Base-by-base conservation (phyloP, 2,113 vertebrate genomes). In the Dicaeum eximium region DNA sequence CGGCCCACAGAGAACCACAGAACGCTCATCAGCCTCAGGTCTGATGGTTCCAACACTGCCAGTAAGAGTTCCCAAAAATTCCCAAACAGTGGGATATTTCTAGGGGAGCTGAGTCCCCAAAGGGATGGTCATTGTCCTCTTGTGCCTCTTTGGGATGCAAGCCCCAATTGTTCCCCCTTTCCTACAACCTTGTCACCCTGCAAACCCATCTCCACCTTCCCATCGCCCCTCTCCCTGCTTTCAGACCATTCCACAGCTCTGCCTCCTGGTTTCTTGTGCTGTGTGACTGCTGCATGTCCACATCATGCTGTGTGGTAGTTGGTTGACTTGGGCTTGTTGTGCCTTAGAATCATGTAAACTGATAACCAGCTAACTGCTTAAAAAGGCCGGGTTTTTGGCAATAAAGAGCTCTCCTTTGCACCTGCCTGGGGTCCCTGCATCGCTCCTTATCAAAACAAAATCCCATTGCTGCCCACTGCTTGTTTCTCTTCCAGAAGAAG, bases 381-480 rank as follows among this genome's bases (percentile, higher is more conserved):
- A 24, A 24, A 35, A 53, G 35, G 19, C 11, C 0, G 1, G 24
- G 11, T 3, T 64, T 35, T 53, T 23, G 31, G 48, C 38, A 44
- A 35, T 35, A 6, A 22, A 53, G 60, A 42, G 11, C 31, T 2
- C 7, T 28, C 37, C 37, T n/a, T 13, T 42, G 11, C 48, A 15
- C 19, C 53, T 62, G 37, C 74, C 74, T 35, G 37, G 19, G 14
- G 24, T 53, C 60, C 35, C 60, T 44, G 60, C 7, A 2, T 35
- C 0, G 0, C 16, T 30, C 24, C 7, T n/a, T 28, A 17, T 11
- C 2, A 1, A 38, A 53, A 10, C 19, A 17, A 64, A 44, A 44
- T 48, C 44, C 69, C 2, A 1, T 7, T 0, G 0, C 64, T 80
- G 33, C 11, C 42, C 33, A 38, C 42, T 28, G 16, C 15, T 69